Conservation (phyloP, 2,888 invertebrate species). For the Andricus quercusramuli region DNA sequence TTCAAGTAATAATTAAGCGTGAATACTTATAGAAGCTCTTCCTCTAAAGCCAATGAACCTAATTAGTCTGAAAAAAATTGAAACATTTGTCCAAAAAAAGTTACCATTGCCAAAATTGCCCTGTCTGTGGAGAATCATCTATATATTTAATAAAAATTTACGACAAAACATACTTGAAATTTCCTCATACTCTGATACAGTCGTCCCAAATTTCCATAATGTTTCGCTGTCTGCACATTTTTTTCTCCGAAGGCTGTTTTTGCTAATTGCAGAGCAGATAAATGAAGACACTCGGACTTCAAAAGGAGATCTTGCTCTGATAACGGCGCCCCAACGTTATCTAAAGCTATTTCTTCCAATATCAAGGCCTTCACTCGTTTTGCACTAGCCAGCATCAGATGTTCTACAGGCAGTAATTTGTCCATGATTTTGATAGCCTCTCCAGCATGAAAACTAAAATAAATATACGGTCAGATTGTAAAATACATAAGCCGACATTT, state of each 20-base stretch:
- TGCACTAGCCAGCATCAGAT: conserved; percentile 92
- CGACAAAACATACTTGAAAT: conserved; percentile 82
- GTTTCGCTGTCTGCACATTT: conserved; percentile 97
- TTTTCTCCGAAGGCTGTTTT: conserved; percentile 93
- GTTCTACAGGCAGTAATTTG: conserved; percentile 89
- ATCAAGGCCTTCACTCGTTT: conserved; percentile 95
- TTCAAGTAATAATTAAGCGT: too few relatives aligned
- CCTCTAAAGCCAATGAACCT: too few relatives aligned
- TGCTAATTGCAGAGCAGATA: conserved; percentile 89
- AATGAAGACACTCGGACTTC: conserved; percentile 92
- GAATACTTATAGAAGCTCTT: too few relatives aligned
- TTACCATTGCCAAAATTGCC: too few relatives aligned
- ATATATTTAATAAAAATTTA: too few relatives aligned
- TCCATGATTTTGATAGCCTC: conserved; percentile 90
- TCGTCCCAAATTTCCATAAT: conserved; percentile 96
- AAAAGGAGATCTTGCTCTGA: conserved; percentile 83
- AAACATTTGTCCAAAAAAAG: too few relatives aligned
- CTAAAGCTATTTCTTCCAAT: conserved; percentile 95
- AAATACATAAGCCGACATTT: not conserved
- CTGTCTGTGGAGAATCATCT: too few relatives aligned
- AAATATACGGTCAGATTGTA: conserved; percentile 20
- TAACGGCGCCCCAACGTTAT: conserved; percentile 81
- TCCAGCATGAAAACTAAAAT: conserved; percentile 87
- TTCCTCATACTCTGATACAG: conserved; percentile 96
- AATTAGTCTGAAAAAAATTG: too few relatives aligned